Conservation (phyloP, 2,113 vertebrate species). For the Lepisosteus osseus region DNA sequence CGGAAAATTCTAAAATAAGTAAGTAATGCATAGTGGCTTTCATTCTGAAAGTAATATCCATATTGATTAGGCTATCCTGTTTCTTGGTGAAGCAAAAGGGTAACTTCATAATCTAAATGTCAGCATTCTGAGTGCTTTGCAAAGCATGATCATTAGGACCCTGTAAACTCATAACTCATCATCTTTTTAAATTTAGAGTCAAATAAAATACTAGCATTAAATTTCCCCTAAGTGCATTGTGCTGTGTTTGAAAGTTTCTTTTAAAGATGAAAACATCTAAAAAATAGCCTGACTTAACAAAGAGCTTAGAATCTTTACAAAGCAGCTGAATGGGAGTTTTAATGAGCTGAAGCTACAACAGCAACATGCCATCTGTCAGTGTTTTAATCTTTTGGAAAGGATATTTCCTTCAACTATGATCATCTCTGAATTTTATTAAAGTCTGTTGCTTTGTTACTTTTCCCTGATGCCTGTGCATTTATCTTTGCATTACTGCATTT, state of each 20-base stretch:
- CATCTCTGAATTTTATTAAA: conserved; percentile 6
- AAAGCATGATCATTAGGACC: conserved; percentile 5
- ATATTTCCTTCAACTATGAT: conserved; percentile 23
- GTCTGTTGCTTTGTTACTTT: conserved; percentile 12
- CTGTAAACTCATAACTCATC: conserved; percentile 16
- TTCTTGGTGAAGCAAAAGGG: conserved; percentile 10
- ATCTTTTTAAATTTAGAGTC: conserved; percentile 10
- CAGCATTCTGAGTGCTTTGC: conserved; percentile 1
- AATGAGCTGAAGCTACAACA: conserved; percentile 51
- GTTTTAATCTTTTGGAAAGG: conserved; percentile 40
- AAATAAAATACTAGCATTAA: conserved; percentile 13
- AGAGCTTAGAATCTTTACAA: conserved; percentile 25
- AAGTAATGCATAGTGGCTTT: conserved; percentile 3
- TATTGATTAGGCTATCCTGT: background rate
- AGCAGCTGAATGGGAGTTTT: conserved; percentile 32
- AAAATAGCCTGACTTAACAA: conserved; percentile 25
- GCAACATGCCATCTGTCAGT: conserved; percentile 27
- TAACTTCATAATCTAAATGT: conserved; percentile 24
- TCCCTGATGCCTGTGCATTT: conserved; percentile 12
- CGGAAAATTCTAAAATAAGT: background rate
- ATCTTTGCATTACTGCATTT: conserved; percentile 40
- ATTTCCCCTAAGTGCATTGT: conserved; percentile 9
- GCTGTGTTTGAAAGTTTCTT: conserved; percentile 29
- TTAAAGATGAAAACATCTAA: conserved; percentile 2
- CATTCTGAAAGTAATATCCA: conserved; percentile 17